Conservation (phyloP, 1,140 invertebrate species). For the Leptinotarsa texana region DNA sequence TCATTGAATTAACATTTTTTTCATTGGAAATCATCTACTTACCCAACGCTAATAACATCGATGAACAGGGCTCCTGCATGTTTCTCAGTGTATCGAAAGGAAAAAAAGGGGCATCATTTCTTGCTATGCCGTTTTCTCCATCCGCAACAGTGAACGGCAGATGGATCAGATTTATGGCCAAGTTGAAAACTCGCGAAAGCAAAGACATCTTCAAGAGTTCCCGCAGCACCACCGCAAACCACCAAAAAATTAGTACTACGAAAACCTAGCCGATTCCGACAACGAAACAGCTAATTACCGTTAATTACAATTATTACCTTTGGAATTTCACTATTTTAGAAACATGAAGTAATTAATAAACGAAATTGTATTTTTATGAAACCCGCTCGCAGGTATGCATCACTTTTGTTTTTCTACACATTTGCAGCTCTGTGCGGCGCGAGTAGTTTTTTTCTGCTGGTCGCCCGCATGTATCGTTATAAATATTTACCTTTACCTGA, state of each 20-base stretch:
- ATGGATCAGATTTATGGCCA: conserved; percentile 32
- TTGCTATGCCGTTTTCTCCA: conserved; percentile 10
- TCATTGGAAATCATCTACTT: conserved; percentile 5
- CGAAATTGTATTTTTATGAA: background rate
- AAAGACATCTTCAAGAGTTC: conserved; percentile 29
- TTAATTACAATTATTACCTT: background rate
- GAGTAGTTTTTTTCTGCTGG: conserved; percentile 7
- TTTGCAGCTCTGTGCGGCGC: background rate
- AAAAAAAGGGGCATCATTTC: conserved; percentile 23
- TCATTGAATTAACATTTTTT: no score
- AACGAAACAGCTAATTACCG: background rate
- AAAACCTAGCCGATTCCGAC: background rate
- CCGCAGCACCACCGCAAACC: background rate
- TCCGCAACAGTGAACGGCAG: conserved; percentile 29
- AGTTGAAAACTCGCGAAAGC: conserved; percentile 29
- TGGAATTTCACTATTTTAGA: conserved; percentile 3
- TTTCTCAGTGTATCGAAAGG: conserved; percentile 32
- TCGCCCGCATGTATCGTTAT: conserved; percentile 2
- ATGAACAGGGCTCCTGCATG: conserved; percentile 28
- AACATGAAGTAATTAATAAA: background rate
- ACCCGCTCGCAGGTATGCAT: background rate
- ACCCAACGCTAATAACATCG: conserved; percentile 28
- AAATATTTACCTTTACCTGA: conserved; percentile 10
- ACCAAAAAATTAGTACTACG: background rate
- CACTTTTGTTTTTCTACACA: background rate